These are phyloP conservation scores for Megaleporinus macrocephalus DNA, from an alignment of 2,113 vertebrate genomes.

Conservation along the genomic window DNA sequence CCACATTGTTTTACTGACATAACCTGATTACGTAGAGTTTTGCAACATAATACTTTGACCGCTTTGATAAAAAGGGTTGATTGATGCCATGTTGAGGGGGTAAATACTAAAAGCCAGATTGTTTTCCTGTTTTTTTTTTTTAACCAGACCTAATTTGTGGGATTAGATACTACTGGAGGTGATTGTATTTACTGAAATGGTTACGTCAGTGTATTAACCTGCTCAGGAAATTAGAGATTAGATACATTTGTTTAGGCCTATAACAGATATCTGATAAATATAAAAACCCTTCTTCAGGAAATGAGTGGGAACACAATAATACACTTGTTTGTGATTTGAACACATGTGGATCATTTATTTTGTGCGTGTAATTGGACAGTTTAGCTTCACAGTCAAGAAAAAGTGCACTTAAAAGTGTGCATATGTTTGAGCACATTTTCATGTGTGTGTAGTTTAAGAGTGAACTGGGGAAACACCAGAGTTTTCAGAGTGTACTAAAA, in stretches of 20 bases:
- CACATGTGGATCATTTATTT: neutral
- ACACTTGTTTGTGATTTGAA: neutral
- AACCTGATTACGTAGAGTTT: constrained; percentile 35
- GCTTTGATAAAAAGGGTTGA: neutral
- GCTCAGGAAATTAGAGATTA: neutral
- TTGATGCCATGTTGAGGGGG: neutral
- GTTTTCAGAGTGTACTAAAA: constrained; percentile 22
- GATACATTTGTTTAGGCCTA: neutral
- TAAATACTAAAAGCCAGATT: neutral
- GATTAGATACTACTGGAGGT: neutral
- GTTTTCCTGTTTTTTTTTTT: neutral
- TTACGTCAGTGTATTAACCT: neutral
- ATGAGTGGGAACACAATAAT: too few relatives aligned
- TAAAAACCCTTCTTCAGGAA: too few relatives aligned
- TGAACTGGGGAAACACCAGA: constrained; percentile 31
- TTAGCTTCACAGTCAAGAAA: neutral
- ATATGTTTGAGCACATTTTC: neutral
- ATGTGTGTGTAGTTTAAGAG: neutral
- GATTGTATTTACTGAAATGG: neutral
- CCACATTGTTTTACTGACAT: constrained; percentile 26
- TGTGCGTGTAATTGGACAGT: neutral
- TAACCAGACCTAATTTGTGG: neutral
- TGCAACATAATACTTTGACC: constrained; percentile 26
- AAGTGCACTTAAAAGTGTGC: neutral
- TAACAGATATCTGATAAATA: neutral